Base-by-base conservation (phyloP, 2,888 invertebrate genomes). In the Dicycla oo region DNA sequence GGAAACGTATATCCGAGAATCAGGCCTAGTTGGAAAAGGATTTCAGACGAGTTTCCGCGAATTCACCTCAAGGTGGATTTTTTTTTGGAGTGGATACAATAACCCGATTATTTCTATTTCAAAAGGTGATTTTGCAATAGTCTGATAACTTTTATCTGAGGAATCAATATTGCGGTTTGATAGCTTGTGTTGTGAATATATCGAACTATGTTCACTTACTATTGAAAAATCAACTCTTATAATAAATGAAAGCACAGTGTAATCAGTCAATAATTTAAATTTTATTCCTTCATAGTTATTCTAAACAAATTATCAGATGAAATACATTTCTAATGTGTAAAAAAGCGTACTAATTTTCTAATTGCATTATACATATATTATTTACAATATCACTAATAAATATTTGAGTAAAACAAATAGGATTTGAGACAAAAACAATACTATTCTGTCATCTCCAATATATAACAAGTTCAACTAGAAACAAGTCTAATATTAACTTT, bases 201-300 rank as follows among this genome's bases (percentile, higher is more conserved):
- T 49, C 11, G 4, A 49, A 5, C 4, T 49, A 49, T 10, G 8
- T n/a, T 49, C 49, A n/a, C 49, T n/a, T 5, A n/a, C 49, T 49
- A n/a, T 49, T n/a, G n/a, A 49, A n/a, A 49, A 2, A 11, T n/a
- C 47, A 49, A n/a, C 49, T 11, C 11, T n/a, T 23, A 51, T 51
- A 26, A n/a, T 3, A 73, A 78, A 85, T 83, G 82, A 87, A 87
- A 86, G 83, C 61, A 76, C 74, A 63, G 56, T 73, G 62, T 81
- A 87, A 86, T 92, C 92, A 90, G 91, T 93, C 93, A 94, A 94
- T 94, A 94, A 94, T 93, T 94, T 94, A 93, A 91, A 87, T 91
- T 91, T 91, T 90, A 92, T 89, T 70, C 83, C 79, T 91, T 82
- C 88, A 87, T 89, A 89, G 88, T 88, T 88, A 83, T 83, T 90